These are phyloP conservation scores for Eriocheir sinensis DNA, from an alignment of 1,140 invertebrate genomes.

Conservation along the genomic window DNA sequence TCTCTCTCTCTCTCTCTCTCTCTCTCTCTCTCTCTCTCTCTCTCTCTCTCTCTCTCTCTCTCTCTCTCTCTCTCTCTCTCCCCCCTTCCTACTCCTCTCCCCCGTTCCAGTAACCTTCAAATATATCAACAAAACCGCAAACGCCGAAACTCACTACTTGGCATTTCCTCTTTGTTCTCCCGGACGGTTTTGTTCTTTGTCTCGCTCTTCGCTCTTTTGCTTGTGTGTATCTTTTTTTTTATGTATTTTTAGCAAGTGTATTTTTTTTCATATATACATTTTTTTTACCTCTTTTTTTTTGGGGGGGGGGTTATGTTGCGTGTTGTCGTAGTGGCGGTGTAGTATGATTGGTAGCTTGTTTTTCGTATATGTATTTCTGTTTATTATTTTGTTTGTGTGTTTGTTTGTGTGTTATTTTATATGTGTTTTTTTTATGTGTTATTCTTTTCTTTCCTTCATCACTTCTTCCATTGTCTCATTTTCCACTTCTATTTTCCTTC, in stretches of 20 bases:
- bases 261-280: background rate
- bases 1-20: background rate
- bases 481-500: background rate
- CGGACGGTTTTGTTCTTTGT: background rate
- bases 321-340: no score
- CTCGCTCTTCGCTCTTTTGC: background rate
- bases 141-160: conserved; percentile 31
- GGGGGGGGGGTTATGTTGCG: no score
- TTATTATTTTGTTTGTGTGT: no score
- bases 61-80: background rate
- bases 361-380: background rate
- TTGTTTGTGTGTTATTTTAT: no score
- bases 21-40: background rate
- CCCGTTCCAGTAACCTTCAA: background rate
- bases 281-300: background rate
- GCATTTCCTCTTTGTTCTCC: conserved; percentile 33
- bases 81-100: background rate
- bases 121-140: background rate
- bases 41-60: background rate
- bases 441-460: no score
- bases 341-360: background rate
- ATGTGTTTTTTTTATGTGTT: no score
- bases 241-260: background rate
- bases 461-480: background rate
- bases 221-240: background rate